These are phyloP conservation scores for Neogale vison DNA, from an alignment of 2,113 vertebrate species.

Conservation along the genomic window DNA sequence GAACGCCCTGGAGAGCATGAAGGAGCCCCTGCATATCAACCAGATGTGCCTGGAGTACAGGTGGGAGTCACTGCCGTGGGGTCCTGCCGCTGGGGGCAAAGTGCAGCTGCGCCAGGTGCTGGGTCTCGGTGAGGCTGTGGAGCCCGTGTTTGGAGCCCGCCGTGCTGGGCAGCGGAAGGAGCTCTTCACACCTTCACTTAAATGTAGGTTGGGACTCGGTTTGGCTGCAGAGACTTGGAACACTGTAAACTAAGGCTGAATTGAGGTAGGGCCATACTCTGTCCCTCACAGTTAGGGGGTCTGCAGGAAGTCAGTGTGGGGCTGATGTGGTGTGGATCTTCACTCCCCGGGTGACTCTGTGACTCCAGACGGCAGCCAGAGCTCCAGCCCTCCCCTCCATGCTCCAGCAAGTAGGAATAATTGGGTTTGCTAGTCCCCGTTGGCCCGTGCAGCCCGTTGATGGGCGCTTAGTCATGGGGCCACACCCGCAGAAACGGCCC, in stretches of 20 bases:
- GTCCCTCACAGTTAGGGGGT: neutral
- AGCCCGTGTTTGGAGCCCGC: neutral
- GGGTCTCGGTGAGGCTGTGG: neutral
- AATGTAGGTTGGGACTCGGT: neutral
- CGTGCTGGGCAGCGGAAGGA: neutral
- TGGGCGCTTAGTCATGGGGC: neutral
- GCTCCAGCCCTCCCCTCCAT: neutral
- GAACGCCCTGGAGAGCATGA: constrained; percentile 88
- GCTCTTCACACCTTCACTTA: neutral
- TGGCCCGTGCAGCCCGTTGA: neutral
- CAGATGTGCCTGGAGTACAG: constrained; percentile 90
- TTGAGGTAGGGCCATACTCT: neutral
- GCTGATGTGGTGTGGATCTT: neutral
- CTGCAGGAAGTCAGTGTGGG: neutral
- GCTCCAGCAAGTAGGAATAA: neutral
- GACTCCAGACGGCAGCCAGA: neutral
- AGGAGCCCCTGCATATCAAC: constrained; percentile 86
- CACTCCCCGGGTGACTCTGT: neutral
- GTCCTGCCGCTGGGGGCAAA: neutral
- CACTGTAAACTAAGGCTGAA: neutral
- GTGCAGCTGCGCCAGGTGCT: neutral
- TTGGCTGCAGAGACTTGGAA: neutral
- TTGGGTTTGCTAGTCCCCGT: neutral
- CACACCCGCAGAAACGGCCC: neutral
- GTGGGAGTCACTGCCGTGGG: constrained; percentile 78